Evolutionary conservation across 2,797 vertebrate genomes (phyloP).

Genomic region (Etheostoma perlongum): DNA sequence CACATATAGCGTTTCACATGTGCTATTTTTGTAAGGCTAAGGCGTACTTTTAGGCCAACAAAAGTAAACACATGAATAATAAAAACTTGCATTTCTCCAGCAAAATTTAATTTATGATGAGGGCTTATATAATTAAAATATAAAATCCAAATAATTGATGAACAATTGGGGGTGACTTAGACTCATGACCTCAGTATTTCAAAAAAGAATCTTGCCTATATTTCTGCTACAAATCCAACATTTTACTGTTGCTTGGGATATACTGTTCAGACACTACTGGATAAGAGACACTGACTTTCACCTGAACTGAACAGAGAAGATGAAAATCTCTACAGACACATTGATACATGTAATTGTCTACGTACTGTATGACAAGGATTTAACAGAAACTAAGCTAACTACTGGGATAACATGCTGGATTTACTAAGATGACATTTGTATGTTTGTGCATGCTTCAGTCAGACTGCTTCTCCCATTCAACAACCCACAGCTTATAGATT

Average conservation of each 20-base stretch:
- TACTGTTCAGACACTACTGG: constrained; percentile 39
- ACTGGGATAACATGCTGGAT: constrained; percentile 51
- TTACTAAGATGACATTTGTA: constrained; percentile 40
- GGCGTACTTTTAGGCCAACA: neutral
- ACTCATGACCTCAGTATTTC: constrained; percentile 10
- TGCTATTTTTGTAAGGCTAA: neutral
- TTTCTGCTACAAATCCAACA: neutral
- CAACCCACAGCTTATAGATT: constrained; percentile 23
- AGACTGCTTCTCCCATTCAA: constrained; percentile 31
- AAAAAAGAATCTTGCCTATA: constrained; percentile 5
- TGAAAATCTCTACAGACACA: constrained; percentile 17
- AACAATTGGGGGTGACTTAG: neutral
- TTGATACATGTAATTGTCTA: constrained; percentile 28
- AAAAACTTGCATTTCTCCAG: neutral
- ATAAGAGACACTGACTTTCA: constrained; percentile 28
- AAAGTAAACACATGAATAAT: neutral
- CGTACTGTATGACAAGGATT: constrained; percentile 16
- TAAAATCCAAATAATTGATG: neutral
- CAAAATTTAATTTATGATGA: neutral
- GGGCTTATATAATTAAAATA: neutral
- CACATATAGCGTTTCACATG: neutral
- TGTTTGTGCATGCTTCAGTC: constrained; percentile 51
- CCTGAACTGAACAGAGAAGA: constrained; percentile 26
- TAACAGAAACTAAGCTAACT: constrained; percentile 47
- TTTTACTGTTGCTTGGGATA: constrained; percentile 40